Percentiles rank a stretch among this genome's conserved stretches.
Conservation (phyloP, 2,888 invertebrate species). For the Archips crataeganus region DNA sequence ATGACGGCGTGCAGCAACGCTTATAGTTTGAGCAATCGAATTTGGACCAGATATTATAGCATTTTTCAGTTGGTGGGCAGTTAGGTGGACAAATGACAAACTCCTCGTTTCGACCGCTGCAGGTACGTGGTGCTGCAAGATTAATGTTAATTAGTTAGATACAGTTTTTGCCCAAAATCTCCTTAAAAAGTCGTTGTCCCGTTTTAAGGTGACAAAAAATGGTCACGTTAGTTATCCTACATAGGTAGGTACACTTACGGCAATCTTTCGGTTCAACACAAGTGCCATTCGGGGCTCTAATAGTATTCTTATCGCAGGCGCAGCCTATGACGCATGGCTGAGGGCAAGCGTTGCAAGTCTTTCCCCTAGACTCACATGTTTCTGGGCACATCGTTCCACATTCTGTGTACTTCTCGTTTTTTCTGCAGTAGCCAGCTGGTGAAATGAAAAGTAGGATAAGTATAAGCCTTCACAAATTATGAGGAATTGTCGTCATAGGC, state of each 20-base stretch:
- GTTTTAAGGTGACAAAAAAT: too few relatives aligned
- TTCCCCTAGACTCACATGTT: conserved; percentile 28
- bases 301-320: conserved; percentile 14
- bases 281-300: conserved; percentile 30
- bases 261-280: conserved; percentile 40
- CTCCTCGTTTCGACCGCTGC: conserved; percentile 39
- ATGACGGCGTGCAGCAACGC: conserved; percentile 38
- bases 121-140: conserved; percentile 26
- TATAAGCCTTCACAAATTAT: too few relatives aligned
- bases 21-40: conserved; percentile 31
- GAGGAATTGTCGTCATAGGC: too few relatives aligned
- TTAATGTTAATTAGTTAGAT: too few relatives aligned
- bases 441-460: too few relatives aligned
- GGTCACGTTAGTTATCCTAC: too few relatives aligned
- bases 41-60: conserved; percentile 29
- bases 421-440: conserved; percentile 17
- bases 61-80: conserved; percentile 40
- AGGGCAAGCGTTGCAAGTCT: conserved; percentile 16
- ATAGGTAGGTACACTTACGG: conserved; percentile 34
- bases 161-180: too few relatives aligned
- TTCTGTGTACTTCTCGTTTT: conserved; percentile 14
- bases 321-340: conserved; percentile 25
- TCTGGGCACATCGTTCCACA: conserved; percentile 30
- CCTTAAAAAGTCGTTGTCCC: too few relatives aligned
- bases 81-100: conserved; percentile 39